phyloP scores from a whole-genome alignment of 2,113 vertebrate species.

The Pseudolaguvia tuberculata region DNA sequence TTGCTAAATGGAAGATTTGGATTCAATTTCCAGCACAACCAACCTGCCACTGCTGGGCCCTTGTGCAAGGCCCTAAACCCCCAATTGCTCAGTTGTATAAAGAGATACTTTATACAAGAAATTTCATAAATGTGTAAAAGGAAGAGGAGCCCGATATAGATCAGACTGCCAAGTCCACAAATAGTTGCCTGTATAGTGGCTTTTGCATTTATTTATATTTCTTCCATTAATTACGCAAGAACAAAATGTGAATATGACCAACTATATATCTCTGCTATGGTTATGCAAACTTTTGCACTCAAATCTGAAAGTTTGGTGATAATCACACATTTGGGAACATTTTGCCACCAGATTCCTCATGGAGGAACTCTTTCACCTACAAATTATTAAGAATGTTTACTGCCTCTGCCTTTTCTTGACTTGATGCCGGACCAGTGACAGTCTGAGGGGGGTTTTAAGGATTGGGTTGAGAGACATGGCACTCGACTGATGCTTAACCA shows the following conservation, averaged over 20 bases:
- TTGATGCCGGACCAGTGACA: not conserved
- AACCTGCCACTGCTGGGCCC: too few species aligned
- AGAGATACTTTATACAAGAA: too few species aligned
- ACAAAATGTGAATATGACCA: not conserved
- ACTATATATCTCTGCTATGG: not conserved
- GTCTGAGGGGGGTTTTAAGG: not conserved
- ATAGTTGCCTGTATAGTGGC: too few species aligned
- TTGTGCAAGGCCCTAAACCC: too few species aligned
- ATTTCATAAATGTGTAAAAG: too few species aligned
- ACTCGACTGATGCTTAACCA: constrained; percentile 1
- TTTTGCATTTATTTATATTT: not conserved
- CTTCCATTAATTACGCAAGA: not conserved
- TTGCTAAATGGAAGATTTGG: too few species aligned
- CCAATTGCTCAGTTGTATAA: too few species aligned
- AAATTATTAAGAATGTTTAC: not conserved
- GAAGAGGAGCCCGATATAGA: too few species aligned
- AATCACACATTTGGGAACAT: constrained; percentile 28
- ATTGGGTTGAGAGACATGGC: constrained; percentile 5
- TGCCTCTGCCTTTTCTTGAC: not conserved
- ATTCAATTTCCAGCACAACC: too few species aligned
- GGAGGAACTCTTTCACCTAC: constrained; percentile 56
- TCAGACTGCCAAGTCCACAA: too few species aligned
- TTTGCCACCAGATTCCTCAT: constrained; percentile 59
- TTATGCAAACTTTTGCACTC: constrained; percentile 2
- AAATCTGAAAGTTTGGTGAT: not conserved